Conservation (phyloP, 2,888 invertebrate species). For the Galerucella nymphaeae region DNA sequence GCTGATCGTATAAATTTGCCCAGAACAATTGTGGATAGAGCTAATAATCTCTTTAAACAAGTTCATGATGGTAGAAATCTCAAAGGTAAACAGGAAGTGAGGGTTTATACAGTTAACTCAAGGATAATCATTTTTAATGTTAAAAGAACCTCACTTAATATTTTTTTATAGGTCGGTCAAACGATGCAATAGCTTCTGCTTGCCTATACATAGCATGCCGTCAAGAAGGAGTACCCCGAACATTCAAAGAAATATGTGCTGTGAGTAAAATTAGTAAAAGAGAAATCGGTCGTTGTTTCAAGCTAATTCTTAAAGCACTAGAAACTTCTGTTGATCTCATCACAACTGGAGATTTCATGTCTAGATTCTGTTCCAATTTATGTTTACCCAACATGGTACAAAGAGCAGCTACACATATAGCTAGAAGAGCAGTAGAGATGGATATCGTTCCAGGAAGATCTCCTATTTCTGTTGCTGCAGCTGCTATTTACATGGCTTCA, state of each 20-base stretch:
- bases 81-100: slow-evolving; percentile 85
- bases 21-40: slow-evolving; percentile 95
- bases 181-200: slow-evolving; percentile 98
- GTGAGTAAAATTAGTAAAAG: slow-evolving; percentile 99
- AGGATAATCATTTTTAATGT: neutral
- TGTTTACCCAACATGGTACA: slow-evolving; percentile 90
- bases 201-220: slow-evolving; percentile 99
- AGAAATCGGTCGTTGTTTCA: slow-evolving; percentile 98
- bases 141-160: neutral
- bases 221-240: slow-evolving; percentile 98
- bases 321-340: slow-evolving; percentile 98
- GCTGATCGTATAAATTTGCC: slow-evolving; percentile 97
- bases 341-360: slow-evolving; percentile 99
- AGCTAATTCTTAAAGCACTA: slow-evolving; percentile 93
- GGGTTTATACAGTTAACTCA: too few relatives aligned
- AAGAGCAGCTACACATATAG: slow-evolving; percentile 95
- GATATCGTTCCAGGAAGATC: slow-evolving; percentile 98
- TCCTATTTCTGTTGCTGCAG: slow-evolving; percentile 98
- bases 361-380: slow-evolving; percentile 96
- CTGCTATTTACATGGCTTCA: slow-evolving; percentile 99
- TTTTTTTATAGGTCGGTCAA: slow-evolving; percentile 73
- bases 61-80: slow-evolving; percentile 96
- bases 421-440: slow-evolving; percentile 94
- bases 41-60: slow-evolving; percentile 97
- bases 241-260: slow-evolving; percentile 99